Conservation (phyloP, 2,797 vertebrate species). For the Gymnodraco acuticeps region DNA sequence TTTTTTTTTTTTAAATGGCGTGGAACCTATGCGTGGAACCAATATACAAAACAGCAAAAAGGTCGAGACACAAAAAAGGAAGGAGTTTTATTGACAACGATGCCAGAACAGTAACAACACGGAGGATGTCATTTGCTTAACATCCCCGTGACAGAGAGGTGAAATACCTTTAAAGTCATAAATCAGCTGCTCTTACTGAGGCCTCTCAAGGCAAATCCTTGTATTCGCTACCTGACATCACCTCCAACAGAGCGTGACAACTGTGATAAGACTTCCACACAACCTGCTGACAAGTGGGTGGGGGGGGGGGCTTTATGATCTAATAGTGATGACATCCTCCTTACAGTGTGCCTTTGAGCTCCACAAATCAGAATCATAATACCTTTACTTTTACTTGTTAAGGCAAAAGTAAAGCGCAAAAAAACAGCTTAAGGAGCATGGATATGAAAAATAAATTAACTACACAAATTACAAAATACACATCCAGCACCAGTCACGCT, state of each 20-base stretch:
- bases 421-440: too few relatives aligned
- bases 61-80: not conserved
- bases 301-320: slow-evolving; percentile 27
- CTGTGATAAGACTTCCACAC: slow-evolving; percentile 33
- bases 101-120: not conserved
- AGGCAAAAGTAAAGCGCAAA: too few relatives aligned
- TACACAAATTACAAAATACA: too few relatives aligned
- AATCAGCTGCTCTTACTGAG: slow-evolving; percentile 22
- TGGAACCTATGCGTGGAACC: too few relatives aligned
- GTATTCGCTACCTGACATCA: slow-evolving; percentile 50
- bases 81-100: not conserved
- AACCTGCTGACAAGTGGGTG: slow-evolving; percentile 3
- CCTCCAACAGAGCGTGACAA: slow-evolving; percentile 46
- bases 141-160: too few relatives aligned
- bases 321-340: slow-evolving; percentile 31
- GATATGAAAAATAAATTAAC: too few relatives aligned
- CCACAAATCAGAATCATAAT: too few relatives aligned
- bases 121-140: not conserved
- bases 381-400: too few relatives aligned
- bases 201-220: slow-evolving; percentile 16
- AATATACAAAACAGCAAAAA: slow-evolving; percentile 2
- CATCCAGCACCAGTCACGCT: too few relatives aligned
- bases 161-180: slow-evolving; percentile 1
- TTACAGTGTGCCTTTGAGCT: not conserved
- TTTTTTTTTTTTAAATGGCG: too few relatives aligned